Base-by-base conservation (phyloP, 2,888 invertebrate species). In the Thymelicus acteon region DNA sequence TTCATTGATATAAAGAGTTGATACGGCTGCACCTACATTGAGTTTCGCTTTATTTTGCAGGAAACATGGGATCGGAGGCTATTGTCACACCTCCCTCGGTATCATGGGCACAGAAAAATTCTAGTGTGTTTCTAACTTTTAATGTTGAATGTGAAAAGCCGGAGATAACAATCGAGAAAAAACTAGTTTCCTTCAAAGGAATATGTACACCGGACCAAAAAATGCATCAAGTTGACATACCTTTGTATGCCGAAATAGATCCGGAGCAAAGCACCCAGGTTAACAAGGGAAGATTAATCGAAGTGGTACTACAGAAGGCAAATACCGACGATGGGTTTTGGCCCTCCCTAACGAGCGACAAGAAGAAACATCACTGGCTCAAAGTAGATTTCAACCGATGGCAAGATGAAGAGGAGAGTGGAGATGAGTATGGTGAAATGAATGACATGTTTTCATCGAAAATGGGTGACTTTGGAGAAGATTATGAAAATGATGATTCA, bases 311-410 rank as follows among this genome's bases (percentile, higher is more conserved):
- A 81, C 90, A 91, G 71, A 97, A 97, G 95, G 95, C 94, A 89
- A 89, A 88, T 91, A 93, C 85, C 87, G 95, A 87, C 67, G 97
- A 96, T 74, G 95, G 97, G 5, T 98, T 96, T 86, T 99, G 99
- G 99, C 97, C 98, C 60, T 90, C 96, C 73, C 94, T 99, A 75
- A 97, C 98, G 60, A 97, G 97, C 87, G 97, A 97, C 79, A 97
- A 96, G 80, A 96, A 96, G 87, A 98, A 99, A 93, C 96, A 96
- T 82, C 98, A 98, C 87, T 99, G 98, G 98, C 95, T 99, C 76
- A 99, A 98, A 94, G 97, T 98, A 77, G 99, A 99, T 87, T 99
- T 99, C 88, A 97, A 98, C 85, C 98, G 98, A 91, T 99, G 99
- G 99, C 97, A 96, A 88, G 99, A 99, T 93, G 99, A 99, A 91